Conservation (phyloP, 2,888 invertebrate species). For the Lagria hirta region DNA sequence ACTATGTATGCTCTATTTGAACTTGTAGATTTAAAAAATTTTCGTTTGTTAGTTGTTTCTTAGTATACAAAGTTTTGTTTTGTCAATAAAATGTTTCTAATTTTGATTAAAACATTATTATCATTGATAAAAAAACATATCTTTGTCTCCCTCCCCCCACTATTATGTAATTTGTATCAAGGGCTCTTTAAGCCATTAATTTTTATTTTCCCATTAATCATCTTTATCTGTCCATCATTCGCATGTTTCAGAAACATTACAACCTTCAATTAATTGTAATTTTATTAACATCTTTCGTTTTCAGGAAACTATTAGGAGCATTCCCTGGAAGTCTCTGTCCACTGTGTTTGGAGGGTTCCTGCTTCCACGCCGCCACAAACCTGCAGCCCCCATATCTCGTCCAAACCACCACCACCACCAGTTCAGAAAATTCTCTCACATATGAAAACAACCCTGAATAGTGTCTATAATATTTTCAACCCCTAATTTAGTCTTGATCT, state of each 20-base stretch:
- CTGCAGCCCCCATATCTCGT: constrained; percentile 27
- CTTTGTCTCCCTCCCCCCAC: too few relatives aligned
- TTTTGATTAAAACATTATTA: too few relatives aligned
- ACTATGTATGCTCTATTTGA: too few relatives aligned
- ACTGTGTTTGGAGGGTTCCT: constrained; percentile 48
- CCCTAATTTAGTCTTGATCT: too few relatives aligned
- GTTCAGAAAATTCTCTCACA: constrained; percentile 8
- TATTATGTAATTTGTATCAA: too few relatives aligned
- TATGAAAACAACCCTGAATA: constrained; percentile 8
- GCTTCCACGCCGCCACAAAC: constrained; percentile 39
- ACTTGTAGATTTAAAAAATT: too few relatives aligned
- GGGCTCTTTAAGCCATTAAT: constrained; percentile 9
- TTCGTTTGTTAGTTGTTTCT: too few relatives aligned
- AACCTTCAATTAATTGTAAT: constrained; percentile 12
- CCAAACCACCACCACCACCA: constrained; percentile 8
- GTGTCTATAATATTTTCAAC: too few relatives aligned
- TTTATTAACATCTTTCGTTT: constrained; percentile 32
- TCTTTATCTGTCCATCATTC: constrained; percentile 11
- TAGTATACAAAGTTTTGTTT: too few relatives aligned
- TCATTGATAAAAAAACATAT: too few relatives aligned
- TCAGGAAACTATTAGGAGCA: constrained; percentile 49
- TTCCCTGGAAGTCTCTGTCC: constrained; percentile 48
- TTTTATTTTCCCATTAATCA: constrained; percentile 11
- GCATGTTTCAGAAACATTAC: constrained; percentile 13
- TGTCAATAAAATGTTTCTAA: too few relatives aligned